Percentiles rank a stretch among this genome's conserved stretches.
These are phyloP conservation scores for Meriones psammophilus DNA, from an alignment of 2,797 vertebrate genomes.

Conservation along the genomic window DNA sequence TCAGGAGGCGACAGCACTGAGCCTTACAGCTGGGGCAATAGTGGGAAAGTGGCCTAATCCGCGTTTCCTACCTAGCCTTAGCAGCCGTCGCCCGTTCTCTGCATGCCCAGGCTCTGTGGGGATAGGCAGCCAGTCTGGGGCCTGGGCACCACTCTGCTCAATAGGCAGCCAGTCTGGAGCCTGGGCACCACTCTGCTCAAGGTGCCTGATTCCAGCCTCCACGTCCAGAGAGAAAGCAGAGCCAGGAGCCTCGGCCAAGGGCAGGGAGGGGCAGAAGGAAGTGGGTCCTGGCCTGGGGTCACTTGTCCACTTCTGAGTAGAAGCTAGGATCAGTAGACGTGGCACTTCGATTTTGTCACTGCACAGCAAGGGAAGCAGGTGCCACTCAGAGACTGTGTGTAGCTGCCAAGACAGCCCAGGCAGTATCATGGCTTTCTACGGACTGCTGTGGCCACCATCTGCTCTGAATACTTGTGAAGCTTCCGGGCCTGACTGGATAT, in stretches of 20 bases:
- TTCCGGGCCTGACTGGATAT: slow-evolving; percentile 96
- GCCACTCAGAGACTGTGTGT: fast-evolving
- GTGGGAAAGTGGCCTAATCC: neutral
- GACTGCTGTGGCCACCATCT: slow-evolving; percentile 96
- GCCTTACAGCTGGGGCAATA: neutral
- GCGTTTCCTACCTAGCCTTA: neutral
- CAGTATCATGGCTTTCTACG: slow-evolving; percentile 91
- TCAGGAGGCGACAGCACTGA: neutral
- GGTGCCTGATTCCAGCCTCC: neutral
- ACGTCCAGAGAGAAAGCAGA: neutral
- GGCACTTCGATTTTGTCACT: neutral
- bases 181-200: neutral
- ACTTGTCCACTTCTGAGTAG: neutral
- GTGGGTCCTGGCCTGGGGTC: neutral
- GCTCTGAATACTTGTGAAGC: slow-evolving; percentile 94
- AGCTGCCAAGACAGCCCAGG: slow-evolving; percentile 91
- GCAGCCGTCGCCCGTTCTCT: neutral
- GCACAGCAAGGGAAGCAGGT: slow-evolving; percentile 23
- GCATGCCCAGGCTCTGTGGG: neutral
- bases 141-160: neutral
- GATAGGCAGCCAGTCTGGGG: neutral
- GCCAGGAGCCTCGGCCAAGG: neutral
- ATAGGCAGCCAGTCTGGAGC: no score
- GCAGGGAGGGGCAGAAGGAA: neutral
- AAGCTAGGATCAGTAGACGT: slow-evolving; percentile 19